Evolutionary conservation across 2,113 vertebrate genomes (phyloP).

Genomic region (Balaeniceps rex): DNA sequence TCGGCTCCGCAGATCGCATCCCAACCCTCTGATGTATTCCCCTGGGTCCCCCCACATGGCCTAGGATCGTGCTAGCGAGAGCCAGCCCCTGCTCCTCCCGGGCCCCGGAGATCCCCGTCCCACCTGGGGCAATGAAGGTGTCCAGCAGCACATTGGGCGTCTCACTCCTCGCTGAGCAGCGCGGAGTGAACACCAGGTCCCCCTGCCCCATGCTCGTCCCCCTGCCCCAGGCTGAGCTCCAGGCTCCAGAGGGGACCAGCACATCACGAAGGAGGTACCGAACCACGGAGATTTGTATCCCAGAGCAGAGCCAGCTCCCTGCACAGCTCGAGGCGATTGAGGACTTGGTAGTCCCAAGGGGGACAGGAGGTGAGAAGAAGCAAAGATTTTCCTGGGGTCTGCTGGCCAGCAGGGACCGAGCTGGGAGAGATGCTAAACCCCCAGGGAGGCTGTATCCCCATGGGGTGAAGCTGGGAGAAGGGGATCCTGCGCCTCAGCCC

Average conservation of each 20-base stretch:
- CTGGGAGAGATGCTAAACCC: background rate
- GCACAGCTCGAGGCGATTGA: rapidly evolving
- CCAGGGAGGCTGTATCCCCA: rapidly evolving
- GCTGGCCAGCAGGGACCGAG: background rate
- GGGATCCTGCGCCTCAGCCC: background rate
- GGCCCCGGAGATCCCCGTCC: rapidly evolving
- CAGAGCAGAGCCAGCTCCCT: background rate
- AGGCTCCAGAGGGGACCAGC: background rate
- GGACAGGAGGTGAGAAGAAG: background rate
- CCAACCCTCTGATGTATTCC: background rate
- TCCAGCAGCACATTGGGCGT: rapidly evolving
- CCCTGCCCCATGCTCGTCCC: background rate
- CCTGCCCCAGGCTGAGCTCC: background rate
- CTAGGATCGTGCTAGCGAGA: background rate
- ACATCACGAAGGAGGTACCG: rapidly evolving
- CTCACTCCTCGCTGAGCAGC: background rate
- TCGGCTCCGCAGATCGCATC: background rate
- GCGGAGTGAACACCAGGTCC: background rate
- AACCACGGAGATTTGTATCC: background rate
- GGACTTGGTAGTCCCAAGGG: no score
- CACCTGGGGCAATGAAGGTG: background rate
- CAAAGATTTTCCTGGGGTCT: background rate
- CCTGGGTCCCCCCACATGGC: background rate
- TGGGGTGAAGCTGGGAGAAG: background rate
- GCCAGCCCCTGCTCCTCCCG: background rate